Conservation (phyloP, 2,888 invertebrate species). For the Penaeus monodon region DNA sequence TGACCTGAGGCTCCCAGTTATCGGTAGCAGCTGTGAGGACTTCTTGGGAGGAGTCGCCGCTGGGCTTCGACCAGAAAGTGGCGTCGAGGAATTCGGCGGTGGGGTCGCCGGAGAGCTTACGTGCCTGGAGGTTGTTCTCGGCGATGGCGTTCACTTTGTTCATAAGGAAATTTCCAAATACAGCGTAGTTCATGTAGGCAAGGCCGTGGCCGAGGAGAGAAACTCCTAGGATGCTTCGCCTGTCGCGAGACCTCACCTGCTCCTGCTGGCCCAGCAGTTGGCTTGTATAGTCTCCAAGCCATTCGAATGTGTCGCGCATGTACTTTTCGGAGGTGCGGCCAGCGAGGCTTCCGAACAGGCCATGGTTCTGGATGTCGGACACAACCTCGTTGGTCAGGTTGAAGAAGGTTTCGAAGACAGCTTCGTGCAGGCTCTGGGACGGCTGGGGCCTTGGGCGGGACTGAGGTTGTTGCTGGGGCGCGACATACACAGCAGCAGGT, state of each 20-base stretch:
- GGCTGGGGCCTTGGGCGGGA: neutral
- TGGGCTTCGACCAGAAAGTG: conserved; percentile 34
- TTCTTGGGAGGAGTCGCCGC: neutral
- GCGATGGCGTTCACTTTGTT: conserved; percentile 60
- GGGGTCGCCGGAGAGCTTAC: conserved; percentile 58
- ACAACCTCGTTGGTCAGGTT: conserved; percentile 34
- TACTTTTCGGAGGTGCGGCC: conserved; percentile 41
- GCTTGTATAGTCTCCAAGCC: conserved; percentile 46
- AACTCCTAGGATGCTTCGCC: conserved; percentile 30
- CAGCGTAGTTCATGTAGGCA: conserved; percentile 52
- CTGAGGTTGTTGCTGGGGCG: neutral
- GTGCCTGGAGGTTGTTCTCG: conserved; percentile 55
- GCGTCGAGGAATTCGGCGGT: conserved; percentile 55
- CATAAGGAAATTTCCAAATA: conserved; percentile 54
- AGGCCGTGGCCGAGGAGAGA: conserved; percentile 17
- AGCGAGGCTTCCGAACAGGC: conserved; percentile 34
- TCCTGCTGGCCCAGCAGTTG: conserved; percentile 32
- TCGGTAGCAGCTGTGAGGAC: conserved; percentile 44
- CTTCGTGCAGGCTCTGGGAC: neutral
- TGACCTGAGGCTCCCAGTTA: conserved; percentile 62
- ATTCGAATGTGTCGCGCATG: conserved; percentile 47
- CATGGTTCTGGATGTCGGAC: conserved; percentile 24
- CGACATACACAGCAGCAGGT: conserved; percentile 20
- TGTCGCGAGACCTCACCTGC: neutral
- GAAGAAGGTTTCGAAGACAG: conserved; percentile 33